Evolutionary conservation across 2,113 vertebrate species (phyloP).

Genomic region (Saccopteryx leptura): DNA sequence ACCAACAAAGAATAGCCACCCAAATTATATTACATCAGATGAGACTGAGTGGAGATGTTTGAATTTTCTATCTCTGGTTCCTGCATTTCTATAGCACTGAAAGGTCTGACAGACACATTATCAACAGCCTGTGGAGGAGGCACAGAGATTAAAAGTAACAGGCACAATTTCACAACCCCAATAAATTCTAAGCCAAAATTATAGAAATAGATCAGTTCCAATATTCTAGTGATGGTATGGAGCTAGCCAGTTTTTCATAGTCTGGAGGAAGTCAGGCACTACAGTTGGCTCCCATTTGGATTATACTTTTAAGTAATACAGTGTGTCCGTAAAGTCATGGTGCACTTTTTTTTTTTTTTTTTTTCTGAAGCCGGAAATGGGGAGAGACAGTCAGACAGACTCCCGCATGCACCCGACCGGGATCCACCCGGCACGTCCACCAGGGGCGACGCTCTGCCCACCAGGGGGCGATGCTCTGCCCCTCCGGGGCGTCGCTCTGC

Average conservation of each 20-base stretch:
- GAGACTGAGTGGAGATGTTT: not conserved
- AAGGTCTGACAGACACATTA: not conserved
- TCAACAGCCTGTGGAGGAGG: not conserved
- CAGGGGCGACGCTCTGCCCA: too few relatives aligned
- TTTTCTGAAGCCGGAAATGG: too few relatives aligned
- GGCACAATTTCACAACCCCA: not conserved
- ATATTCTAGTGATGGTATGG: not conserved
- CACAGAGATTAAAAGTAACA: constrained; percentile 34
- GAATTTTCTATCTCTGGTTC: constrained; percentile 22
- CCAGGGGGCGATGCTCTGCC: too few relatives aligned
- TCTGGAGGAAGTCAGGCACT: not conserved
- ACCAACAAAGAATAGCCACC: not conserved
- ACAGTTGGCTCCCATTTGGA: not conserved
- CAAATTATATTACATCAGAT: not conserved
- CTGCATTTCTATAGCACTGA: not conserved
- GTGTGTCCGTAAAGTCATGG: too few relatives aligned
- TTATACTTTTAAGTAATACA: not conserved
- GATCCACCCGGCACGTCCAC: too few relatives aligned
- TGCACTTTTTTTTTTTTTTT: too few relatives aligned
- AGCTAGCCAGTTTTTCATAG: not conserved
- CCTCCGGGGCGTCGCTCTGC: too few relatives aligned
- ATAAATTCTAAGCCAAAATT: not conserved
- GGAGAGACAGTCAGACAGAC: too few relatives aligned
- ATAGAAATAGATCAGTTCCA: not conserved
- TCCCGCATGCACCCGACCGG: too few relatives aligned